phyloP scores from a whole-genome alignment of 1,140 invertebrate species.

The Proales similis region DNA sequence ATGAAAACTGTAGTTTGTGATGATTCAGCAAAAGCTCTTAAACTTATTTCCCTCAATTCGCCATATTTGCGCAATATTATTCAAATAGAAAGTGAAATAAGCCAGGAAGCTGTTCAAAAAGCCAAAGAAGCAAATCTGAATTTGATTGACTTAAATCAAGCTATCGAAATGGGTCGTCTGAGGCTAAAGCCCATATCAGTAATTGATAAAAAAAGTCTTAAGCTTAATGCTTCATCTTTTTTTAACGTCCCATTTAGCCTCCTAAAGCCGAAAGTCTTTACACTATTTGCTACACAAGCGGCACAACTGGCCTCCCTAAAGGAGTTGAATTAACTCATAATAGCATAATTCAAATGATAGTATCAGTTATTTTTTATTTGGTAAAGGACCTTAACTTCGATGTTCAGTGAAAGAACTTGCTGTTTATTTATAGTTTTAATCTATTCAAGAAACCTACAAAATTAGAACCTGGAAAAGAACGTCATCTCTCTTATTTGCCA shows the following conservation, averaged over 20 bases:
- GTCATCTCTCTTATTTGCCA: slow-evolving; percentile 17
- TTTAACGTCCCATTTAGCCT: slow-evolving; percentile 58
- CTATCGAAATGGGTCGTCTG: not conserved
- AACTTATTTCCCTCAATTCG: not conserved
- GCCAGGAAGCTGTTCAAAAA: not conserved
- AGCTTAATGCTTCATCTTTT: no score
- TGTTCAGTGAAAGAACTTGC: not conserved
- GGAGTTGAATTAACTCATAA: slow-evolving; percentile 91
- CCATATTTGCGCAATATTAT: not conserved
- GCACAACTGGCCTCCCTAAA: slow-evolving; percentile 88
- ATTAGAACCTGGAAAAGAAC: slow-evolving; percentile 1
- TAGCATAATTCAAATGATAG: slow-evolving; percentile 60
- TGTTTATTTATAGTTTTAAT: no score
- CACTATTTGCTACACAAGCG: slow-evolving; percentile 91
- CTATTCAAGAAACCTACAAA: slow-evolving; percentile 13
- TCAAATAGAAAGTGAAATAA: not conserved
- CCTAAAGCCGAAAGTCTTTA: slow-evolving; percentile 68
- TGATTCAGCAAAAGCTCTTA: slow-evolving; percentile 11
- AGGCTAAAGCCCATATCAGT: no score
- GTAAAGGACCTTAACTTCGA: not conserved
- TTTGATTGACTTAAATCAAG: not conserved
- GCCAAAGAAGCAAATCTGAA: slow-evolving; percentile 16
- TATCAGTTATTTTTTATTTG: not conserved
- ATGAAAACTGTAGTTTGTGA: slow-evolving; percentile 30
- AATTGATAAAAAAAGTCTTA: no score